Base-by-base conservation (phyloP, 2,113 vertebrate genomes). In the Rhinolophus ferrumequinum region DNA sequence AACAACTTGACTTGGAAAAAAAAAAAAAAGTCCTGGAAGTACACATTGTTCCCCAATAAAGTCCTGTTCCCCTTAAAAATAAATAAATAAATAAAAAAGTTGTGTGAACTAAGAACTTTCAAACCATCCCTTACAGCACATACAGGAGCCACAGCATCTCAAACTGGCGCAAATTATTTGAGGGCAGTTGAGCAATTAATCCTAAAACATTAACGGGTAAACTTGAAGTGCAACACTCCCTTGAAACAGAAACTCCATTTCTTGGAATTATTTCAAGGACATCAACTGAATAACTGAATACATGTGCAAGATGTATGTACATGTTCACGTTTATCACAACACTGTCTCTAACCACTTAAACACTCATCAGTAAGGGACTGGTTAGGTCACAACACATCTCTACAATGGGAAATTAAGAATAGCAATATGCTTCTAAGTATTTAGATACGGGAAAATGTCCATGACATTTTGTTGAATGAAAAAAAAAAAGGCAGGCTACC, bases 211-310 rank as follows among this genome's bases (percentile, higher is more conserved):
- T 76, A 22, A 80, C 79, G 69, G 28, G 18, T 67, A 96, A 80
- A 75, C 13, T 86, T 18, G 44, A 75, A 82, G 80, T 22, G 64
- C 73, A 87, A 93, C 66, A 56, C 44, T 41, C 70, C 11, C 58
- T 93, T 81, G 18, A 93, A 92, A 91, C 0, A 89, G 77, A n/a
- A 95, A 92, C 26, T 86, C 67, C 33, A 87, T 35, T 54, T 93
- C 14, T 83, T 60, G n/a, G 8, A 58, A n/a, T 91, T 70, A 93
- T 58, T 85, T 95, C 85, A 77, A 96, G 83, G 47, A 12, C 22
- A 80, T 70, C 70, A 95, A 41, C 1, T 72, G 44, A 94, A 33
- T 90, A 82, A 54, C 21, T 72, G 73, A 95, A 88, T 30, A 83
- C 11, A 88, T 13, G 10, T 66, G 33, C 58, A 95, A 85, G 54